Evolutionary conservation across 1,140 invertebrate species (phyloP), one percentile per base, ranked within the genome.

Genomic region (Grapholita molesta): DNA sequence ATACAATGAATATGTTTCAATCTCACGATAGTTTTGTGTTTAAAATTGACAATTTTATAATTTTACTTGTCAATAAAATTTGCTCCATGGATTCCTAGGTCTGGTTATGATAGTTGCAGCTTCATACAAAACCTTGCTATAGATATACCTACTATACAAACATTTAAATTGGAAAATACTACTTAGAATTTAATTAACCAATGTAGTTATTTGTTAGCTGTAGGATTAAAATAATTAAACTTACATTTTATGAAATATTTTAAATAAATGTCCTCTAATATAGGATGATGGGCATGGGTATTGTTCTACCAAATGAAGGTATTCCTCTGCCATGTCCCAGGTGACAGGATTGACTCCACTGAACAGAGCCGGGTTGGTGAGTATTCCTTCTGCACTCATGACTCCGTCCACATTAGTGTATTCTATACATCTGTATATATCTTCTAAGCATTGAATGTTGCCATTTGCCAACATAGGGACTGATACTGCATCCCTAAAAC

Each of bases 401-500:
- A 98, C 96, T 21, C 97, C 98, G 85, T 97, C 94, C 9, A 96
- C 97, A 12, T 96, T 96, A 1, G 98, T 99, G 72, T 95, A 95
- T 71, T 95, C 89, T 25, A 99, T 87, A 85, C 99, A 99, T 64
- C 94, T 93, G 42, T 97, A 86, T 0, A 98, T 95, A 94, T 99
- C 99, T 82, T 95, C 94, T 67, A 98, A 86, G 79, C 96, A 97
- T 85, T 99, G 97, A 73, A 99, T 98, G 83, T 99, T 99, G 4
- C 99, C 99, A 93, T 99, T 99, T 4, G 98, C 98, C 84, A 99
- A 95, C 70, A 99, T 96, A 23, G 99, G 99, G 78, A 99, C 96
- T 68, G 94, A 95, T 6, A 99, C 94, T 68, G 94, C 94, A 73
- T 98, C 93, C 79, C 97, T 98, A 79, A 53, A 92, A 61, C 24